Base-by-base conservation (phyloP, 2,888 invertebrate genomes). In the Seira ritae region DNA sequence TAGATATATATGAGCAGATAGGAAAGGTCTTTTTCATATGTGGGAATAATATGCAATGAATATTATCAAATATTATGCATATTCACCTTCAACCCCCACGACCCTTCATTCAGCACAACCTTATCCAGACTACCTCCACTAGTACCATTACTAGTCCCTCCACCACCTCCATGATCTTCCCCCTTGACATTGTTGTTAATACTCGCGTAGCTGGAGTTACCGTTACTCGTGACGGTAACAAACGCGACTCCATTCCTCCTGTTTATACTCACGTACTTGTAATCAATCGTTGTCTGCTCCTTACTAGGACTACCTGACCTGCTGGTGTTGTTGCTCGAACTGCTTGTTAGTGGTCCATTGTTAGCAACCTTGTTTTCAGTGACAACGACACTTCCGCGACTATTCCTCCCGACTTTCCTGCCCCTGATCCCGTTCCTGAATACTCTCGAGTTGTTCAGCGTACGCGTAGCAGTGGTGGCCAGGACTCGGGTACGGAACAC, bases 81-180 rank as follows among this genome's bases (percentile, higher is more conserved):
- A 8, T 6, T 66, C 17, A 42, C 69, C 69, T 69, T 69, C n/a
- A 69, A 19, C 19, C 42, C 69, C 69, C 69, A 69, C 2, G n/a
- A 2, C 12, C 70, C 70, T 70, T 70, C 4, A 70, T 10, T 10
- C 6, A 15, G 19, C 12, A 70, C 2, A 42, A 31, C 37, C 69
- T n/a, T n/a, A n/a, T n/a, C n/a, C n/a, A n/a, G n/a, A 4, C 37
- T 24, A 37, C 50, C 80, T 1, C 50, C 74, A 23, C 24, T 12
- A 24, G 22, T 37, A 31, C 24, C 24, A 24, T n/a, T 17, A 69
- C n/a, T 69, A 24, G 3, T 24, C 3, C 31, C 8, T 1, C 50
- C 74, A 23, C 17, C 60, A 46, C 23, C 37, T 4, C 67, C 17
- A 70, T 2, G 2, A 15, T 31, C 3, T 22, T 70, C 15, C 15